These are phyloP conservation scores for Nasonovia ribisnigri DNA, from an alignment of 2,888 invertebrate genomes.

Conservation along the genomic window DNA sequence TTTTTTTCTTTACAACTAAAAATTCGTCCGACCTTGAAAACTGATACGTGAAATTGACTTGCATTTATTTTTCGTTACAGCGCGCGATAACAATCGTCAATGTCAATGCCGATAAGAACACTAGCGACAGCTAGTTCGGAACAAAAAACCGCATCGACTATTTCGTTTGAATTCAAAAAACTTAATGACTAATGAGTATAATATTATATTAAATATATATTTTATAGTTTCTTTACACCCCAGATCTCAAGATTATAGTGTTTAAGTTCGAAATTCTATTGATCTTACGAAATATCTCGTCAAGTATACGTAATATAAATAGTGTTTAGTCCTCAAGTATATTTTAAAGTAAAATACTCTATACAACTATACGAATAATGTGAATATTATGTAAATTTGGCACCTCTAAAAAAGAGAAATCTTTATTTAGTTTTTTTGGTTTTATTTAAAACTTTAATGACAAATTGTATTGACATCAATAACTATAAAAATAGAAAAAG, in stretches of 20 bases:
- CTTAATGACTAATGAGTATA: not conserved
- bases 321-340: not conserved
- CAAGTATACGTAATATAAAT: not conserved
- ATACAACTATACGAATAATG: not conserved
- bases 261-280: not conserved
- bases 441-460: not conserved
- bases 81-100: not conserved
- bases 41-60: not conserved
- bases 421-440: not conserved
- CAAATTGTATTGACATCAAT: not conserved
- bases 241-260: not conserved
- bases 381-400: not conserved
- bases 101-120: not conserved
- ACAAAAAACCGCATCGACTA: not conserved
- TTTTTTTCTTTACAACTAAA: not conserved
- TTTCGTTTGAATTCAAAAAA: not conserved
- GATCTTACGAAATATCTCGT: not conserved
- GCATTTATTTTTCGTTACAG: not conserved
- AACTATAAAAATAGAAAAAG: not conserved
- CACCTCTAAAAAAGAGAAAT: not conserved
- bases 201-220: not conserved
- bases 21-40: not conserved
- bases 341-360: not conserved
- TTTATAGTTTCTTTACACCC: not conserved
- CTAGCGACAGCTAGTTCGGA: not conserved